Evolutionary conservation across 1,140 invertebrate genomes (phyloP), one percentile per base, ranked within the genome.

Genomic region (Uloborus diversus): DNA sequence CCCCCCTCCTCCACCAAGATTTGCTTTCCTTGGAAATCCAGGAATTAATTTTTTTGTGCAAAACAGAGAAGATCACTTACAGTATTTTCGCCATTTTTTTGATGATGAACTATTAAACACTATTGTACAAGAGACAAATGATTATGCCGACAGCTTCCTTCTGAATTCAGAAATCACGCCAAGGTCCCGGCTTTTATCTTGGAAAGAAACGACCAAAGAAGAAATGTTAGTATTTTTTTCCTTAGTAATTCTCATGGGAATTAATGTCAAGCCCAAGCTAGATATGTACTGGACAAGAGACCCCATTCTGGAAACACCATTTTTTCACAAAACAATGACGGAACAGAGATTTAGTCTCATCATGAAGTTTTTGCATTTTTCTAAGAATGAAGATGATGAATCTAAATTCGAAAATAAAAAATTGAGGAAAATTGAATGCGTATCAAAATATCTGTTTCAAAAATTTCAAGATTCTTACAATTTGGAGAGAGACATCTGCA

Each of bases 281-380:
- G 62, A 42, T 27, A 7, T 35, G 3, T 35, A 62, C 35, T 62
- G 28, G 59, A 33, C 59, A 7, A 62, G 35, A n/a, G 14, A 14
- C n/a, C 59, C 32, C 4, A 33, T 62, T n/a, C 27, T 62, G 20
- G 17, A 7, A 7, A 62, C 30, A 62, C 59, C 59, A 62, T 33
- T 33, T n/a, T 62, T 62, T 33, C 9, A 25, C 32, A 32, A 62
- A 62, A 32, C 35, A 62, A 62, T 62, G 32, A 11, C 14, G 20
- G 35, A 33, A 62, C 17, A 62, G 5, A 32, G 30, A n/a, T 62
- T 62, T 17, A 3, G 7, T 17, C 35, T 35, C 2, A 33, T 65
- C 33, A 65, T 42, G 35, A 65, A 65, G 64, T 66, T 66, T 66
- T 42, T 66, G 28, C 64, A 66, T 66, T 66, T 66, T 66, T 28